A percentile compares a stretch with the other conserved stretches of the same genome.
Evolutionary conservation across 2,113 vertebrate species (phyloP).

Genomic region (Mastomys natalensis): DNA sequence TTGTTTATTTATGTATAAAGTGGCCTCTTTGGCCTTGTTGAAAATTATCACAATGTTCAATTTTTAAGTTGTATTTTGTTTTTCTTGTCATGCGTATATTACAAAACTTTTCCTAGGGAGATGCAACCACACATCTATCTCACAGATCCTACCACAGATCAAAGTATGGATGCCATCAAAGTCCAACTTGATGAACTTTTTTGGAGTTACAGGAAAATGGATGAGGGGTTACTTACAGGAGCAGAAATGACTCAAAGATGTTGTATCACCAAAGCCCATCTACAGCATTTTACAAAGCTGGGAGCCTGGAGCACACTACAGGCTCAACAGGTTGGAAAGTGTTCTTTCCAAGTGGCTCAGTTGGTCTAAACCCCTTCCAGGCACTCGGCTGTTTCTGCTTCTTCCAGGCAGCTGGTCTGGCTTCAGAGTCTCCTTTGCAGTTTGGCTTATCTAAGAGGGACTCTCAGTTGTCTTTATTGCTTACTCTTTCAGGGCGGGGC

Average conservation of each 20-base stretch:
- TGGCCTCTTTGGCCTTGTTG: neutral
- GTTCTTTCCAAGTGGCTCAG: neutral
- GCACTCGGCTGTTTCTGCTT: neutral
- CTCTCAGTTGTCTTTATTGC: neutral
- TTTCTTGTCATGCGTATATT: neutral
- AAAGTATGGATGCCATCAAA: neutral
- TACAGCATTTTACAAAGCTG: neutral
- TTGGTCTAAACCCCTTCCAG: neutral
- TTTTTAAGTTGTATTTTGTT: conserved; percentile 1
- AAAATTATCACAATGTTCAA: neutral
- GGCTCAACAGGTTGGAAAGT: neutral
- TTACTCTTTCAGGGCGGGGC: neutral
- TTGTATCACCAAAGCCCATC: neutral
- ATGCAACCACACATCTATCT: neutral
- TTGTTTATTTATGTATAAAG: neutral
- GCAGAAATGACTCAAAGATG: neutral
- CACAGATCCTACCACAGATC: neutral
- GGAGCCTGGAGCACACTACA: neutral
- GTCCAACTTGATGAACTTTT: neutral
- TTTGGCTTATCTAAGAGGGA: neutral
- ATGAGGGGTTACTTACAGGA: neutral
- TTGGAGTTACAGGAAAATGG: neutral
- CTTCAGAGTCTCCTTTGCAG: neutral
- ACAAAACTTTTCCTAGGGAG: neutral
- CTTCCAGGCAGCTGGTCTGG: neutral